Evolutionary conservation across 1,140 invertebrate species (phyloP).

Genomic region (Parapsyche elsis): DNA sequence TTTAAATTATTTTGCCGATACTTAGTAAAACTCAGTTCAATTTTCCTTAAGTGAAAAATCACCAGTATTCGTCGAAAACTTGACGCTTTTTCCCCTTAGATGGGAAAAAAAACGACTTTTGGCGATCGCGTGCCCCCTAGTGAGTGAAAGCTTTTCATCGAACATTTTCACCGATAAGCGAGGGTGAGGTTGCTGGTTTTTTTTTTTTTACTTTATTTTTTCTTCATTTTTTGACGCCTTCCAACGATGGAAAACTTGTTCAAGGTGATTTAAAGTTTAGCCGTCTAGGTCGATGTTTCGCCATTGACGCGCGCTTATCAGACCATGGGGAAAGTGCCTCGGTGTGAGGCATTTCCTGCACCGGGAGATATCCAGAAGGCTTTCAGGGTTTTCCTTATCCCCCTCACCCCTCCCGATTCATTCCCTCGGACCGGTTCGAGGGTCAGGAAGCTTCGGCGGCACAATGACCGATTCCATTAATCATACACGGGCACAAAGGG

Average conservation of each 20-base stretch:
- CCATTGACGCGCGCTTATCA: not conserved
- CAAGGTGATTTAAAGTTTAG: not conserved
- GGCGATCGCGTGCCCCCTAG: not conserved
- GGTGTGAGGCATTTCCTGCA: not conserved
- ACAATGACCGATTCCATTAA: conserved; percentile 44
- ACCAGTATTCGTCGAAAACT: too few relatives aligned
- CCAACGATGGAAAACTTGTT: too few relatives aligned
- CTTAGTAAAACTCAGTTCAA: too few relatives aligned
- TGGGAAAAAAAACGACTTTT: too few relatives aligned
- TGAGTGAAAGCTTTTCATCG: conserved; percentile 13
- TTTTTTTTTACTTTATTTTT: too few relatives aligned
- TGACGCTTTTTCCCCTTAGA: too few relatives aligned
- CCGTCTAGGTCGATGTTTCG: not conserved
- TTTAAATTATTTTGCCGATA: too few relatives aligned
- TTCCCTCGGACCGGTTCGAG: not conserved
- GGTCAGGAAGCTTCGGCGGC: conserved; percentile 36
- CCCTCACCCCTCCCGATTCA: too few relatives aligned
- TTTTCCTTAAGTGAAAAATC: too few relatives aligned
- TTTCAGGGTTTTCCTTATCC: not conserved
- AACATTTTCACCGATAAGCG: not conserved
- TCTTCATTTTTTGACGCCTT: too few relatives aligned
- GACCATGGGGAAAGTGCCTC: not conserved
- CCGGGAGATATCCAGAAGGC: not conserved
- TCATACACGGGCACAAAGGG: conserved; percentile 25
- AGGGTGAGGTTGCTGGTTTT: too few relatives aligned